These are phyloP conservation scores for Brachypteracias leptosomus DNA, from an alignment of 2,113 vertebrate genomes.

Conservation along the genomic window DNA sequence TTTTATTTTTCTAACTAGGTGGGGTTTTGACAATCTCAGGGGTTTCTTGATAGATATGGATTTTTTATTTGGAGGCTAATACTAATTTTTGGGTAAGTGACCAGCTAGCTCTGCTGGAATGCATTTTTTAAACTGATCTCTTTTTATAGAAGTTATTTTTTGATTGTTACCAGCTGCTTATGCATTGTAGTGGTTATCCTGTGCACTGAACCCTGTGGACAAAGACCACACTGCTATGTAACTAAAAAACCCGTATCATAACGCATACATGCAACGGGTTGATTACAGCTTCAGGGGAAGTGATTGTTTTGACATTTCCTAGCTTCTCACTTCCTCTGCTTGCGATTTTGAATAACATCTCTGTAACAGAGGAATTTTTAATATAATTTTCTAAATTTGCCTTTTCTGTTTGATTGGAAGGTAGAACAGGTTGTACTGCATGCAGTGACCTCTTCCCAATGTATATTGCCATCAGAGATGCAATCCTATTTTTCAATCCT, in stretches of 20 bases:
- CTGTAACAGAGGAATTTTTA: not conserved
- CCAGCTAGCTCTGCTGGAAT: not conserved
- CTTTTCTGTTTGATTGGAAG: not conserved
- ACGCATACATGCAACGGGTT: not conserved
- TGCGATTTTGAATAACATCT: not conserved
- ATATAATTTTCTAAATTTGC: not conserved
- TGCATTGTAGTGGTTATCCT: not conserved
- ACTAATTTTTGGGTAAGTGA: not conserved
- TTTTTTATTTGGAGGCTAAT: not conserved
- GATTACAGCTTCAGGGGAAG: conserved; percentile 10
- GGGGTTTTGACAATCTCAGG: not conserved
- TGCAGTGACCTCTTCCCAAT: not conserved
- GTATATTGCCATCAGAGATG: not conserved
- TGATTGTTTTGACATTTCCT: not conserved
- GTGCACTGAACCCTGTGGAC: not conserved
- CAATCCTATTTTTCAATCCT: not conserved
- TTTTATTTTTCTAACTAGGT: conserved; percentile 10
- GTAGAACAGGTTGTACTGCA: not conserved
- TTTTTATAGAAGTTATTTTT: not conserved
- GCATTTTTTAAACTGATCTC: not conserved
- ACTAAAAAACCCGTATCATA: not conserved
- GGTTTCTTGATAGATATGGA: not conserved
- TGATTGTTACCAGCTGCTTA: not conserved
- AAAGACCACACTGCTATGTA: not conserved
- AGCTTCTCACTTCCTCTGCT: not conserved